Percentiles rank a stretch among this genome's conserved stretches.
Evolutionary conservation across 1,140 invertebrate genomes (phyloP).

Genomic region (Temnothorax nylanderi): DNA sequence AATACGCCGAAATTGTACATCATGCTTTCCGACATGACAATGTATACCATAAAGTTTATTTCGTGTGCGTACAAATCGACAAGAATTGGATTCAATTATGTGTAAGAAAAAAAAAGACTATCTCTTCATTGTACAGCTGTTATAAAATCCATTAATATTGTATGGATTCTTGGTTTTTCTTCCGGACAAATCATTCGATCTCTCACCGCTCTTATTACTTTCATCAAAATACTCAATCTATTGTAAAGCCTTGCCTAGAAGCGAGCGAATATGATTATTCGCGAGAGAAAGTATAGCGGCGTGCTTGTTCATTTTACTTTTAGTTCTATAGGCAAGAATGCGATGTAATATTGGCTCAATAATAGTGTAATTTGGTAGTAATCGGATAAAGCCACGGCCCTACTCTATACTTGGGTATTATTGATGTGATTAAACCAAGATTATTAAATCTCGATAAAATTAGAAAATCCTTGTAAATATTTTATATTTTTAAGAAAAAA

Average conservation of each 20-base stretch:
- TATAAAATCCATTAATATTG: slow-evolving; percentile 33
- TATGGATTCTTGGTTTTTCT: not conserved
- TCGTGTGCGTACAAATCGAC: slow-evolving; percentile 57
- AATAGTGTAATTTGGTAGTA: slow-evolving; percentile 64
- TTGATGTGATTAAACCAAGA: slow-evolving; percentile 83
- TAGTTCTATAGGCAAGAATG: slow-evolving; percentile 32
- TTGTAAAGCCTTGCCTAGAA: slow-evolving; percentile 39
- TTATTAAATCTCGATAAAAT: slow-evolving; percentile 82
- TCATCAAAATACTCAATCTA: slow-evolving; percentile 50
- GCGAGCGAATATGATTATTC: slow-evolving; percentile 25
- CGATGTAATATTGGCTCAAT: slow-evolving; percentile 61
- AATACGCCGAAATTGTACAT: slow-evolving; percentile 7
- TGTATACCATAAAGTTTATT: slow-evolving; percentile 65
- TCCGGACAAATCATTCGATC: slow-evolving; percentile 7
- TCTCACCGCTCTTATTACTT: slow-evolving; percentile 34
- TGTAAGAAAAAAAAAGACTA: slow-evolving; percentile 28
- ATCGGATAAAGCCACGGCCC: slow-evolving; percentile 75
- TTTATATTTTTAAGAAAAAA: slow-evolving; percentile 86
- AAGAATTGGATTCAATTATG: slow-evolving; percentile 30
- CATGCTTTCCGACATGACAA: slow-evolving; percentile 18
- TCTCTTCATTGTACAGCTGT: slow-evolving; percentile 56
- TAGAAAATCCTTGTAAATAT: slow-evolving; percentile 85
- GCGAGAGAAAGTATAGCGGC: slow-evolving; percentile 36
- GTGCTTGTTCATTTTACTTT: slow-evolving; percentile 46
- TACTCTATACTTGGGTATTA: slow-evolving; percentile 80